These are phyloP conservation scores for Mirounga angustirostris DNA, from an alignment of 2,113 vertebrate genomes.

Conservation along the genomic window DNA sequence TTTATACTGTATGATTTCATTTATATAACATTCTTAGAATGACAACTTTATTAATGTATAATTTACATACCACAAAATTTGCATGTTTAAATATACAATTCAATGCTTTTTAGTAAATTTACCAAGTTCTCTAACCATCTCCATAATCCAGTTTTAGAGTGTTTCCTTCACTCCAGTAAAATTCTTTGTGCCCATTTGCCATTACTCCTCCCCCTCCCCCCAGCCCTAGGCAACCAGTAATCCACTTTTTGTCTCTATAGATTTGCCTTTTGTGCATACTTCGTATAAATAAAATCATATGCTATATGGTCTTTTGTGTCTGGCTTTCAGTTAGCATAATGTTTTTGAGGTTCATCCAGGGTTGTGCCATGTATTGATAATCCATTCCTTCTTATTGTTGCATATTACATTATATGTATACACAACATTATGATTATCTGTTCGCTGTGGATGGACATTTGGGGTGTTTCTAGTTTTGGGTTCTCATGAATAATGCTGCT, in stretches of 20 bases:
- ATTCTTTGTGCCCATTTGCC: constrained; percentile 24
- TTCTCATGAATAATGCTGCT: constrained; percentile 5
- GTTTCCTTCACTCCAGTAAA: constrained; percentile 27
- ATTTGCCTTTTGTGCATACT: constrained; percentile 43
- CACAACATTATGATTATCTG: not conserved
- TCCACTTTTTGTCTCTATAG: not conserved
- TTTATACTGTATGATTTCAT: constrained; percentile 34
- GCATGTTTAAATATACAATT: not conserved
- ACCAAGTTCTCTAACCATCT: constrained; percentile 9
- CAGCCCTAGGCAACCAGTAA: not conserved
- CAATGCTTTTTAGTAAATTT: constrained; percentile 46
- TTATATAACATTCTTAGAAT: constrained; percentile 26
- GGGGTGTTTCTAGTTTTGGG: not conserved
- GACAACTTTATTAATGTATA: constrained; percentile 6
- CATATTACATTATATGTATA: not conserved
- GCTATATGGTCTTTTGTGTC: not conserved
- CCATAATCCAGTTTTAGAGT: constrained; percentile 49
- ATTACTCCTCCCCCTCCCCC: not conserved
- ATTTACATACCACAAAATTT: constrained; percentile 41
- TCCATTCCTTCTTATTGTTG: constrained; percentile 45
- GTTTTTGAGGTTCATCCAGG: constrained; percentile 13
- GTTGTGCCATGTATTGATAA: not conserved
- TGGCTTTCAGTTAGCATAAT: constrained; percentile 9
- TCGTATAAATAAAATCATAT: constrained; percentile 23
- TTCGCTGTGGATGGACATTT: constrained; percentile 13